Percentiles rank a stretch among this genome's conserved stretches.
These are phyloP conservation scores for Zoanthus gigantus DNA, from an alignment of 92 coral and sea anemone species.

Conservation along the genomic window DNA sequence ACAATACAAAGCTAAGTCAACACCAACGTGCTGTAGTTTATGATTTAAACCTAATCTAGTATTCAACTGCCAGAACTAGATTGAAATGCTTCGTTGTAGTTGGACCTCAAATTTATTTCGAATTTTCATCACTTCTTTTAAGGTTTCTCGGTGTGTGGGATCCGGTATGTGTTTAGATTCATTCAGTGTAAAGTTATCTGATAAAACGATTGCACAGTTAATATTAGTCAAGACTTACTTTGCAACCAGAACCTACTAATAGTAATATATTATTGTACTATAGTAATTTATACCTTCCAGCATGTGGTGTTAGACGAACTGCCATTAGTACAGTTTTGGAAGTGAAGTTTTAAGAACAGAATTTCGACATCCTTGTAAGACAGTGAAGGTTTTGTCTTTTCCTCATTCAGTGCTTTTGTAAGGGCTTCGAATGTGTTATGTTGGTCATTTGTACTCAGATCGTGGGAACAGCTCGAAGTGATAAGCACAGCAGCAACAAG, in stretches of 20 bases:
- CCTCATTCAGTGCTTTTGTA: slow-evolving; percentile 17
- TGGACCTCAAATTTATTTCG: not conserved
- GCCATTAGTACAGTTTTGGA: slow-evolving; percentile 15
- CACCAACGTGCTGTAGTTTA: not conserved
- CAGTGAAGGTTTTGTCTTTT: slow-evolving; percentile 10
- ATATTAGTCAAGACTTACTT: not conserved
- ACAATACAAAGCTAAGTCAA: not conserved
- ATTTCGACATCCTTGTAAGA: slow-evolving; percentile 17
- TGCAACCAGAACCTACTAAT: not conserved
- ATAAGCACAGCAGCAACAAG: slow-evolving; percentile 1
- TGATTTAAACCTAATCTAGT: not conserved
- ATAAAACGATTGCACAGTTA: not conserved
- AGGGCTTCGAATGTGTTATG: slow-evolving; percentile 33
- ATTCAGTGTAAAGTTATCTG: not conserved
- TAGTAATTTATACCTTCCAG: slow-evolving; percentile 32
- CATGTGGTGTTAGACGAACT: not conserved
- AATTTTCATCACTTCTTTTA: not conserved
- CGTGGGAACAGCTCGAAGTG: slow-evolving; percentile 11
- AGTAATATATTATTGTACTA: no score
- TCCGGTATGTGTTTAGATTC: not conserved
- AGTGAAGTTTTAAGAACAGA: slow-evolving; percentile 22
- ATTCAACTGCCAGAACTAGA: no score
- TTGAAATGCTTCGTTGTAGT: not conserved
- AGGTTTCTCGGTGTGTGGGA: not conserved
- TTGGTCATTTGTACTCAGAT: not conserved